Conservation (phyloP, 2,888 invertebrate species). For the Mantis religiosa region DNA sequence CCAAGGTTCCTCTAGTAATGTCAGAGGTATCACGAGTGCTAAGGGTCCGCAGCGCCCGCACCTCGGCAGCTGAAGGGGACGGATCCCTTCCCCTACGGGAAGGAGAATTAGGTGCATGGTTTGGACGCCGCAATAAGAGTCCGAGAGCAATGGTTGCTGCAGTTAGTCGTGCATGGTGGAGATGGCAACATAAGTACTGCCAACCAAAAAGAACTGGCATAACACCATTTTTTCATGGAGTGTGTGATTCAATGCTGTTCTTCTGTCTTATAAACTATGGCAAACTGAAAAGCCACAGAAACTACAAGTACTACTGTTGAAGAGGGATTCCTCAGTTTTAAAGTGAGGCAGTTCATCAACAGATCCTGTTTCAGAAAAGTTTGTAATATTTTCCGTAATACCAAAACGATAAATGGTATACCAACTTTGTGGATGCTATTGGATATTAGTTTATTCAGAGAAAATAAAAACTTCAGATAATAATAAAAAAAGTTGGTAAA, state of each 20-base stretch:
- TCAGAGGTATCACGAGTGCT: too few relatives aligned
- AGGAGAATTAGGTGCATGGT: too few relatives aligned
- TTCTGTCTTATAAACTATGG: conserved; percentile 80
- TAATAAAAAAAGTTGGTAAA: too few relatives aligned
- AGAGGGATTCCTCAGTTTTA: not conserved
- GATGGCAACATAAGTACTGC: conserved; percentile 87
- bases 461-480: not conserved
- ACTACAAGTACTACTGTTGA: conserved; percentile 77
- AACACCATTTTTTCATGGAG: conserved; percentile 73
- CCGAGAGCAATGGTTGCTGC: too few relatives aligned
- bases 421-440: not conserved
- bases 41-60: too few relatives aligned
- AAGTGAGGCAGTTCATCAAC: not conserved
- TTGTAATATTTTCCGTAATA: not conserved
- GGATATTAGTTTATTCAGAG: not conserved
- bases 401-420: not conserved
- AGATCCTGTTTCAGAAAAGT: not conserved
- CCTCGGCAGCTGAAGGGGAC: too few relatives aligned
- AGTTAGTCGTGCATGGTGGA: conserved; percentile 90
- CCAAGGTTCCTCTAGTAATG: too few relatives aligned
- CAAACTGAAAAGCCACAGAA: conserved; percentile 73
- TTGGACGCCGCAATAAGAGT: too few relatives aligned
- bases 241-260: conserved; percentile 62
- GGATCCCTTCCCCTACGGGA: too few relatives aligned
- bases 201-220: conserved; percentile 71